phyloP scores from a whole-genome alignment of 2,888 invertebrate genomes.

The Slavum lentiscoides region DNA sequence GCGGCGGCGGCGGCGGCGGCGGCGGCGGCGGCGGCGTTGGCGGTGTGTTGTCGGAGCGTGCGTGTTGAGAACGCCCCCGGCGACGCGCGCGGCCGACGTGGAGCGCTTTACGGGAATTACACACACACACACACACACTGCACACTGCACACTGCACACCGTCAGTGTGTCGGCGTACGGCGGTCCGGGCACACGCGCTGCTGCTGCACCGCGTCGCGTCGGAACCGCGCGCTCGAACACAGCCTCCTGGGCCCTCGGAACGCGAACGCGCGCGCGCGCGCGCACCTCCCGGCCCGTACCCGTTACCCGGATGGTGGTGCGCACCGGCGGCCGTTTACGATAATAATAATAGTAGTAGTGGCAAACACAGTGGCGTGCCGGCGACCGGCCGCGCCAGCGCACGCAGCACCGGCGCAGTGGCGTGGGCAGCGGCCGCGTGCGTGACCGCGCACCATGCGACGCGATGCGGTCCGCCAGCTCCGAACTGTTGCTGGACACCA shows the following conservation, averaged over 20 bases:
- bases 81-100: background rate
- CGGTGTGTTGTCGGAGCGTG: slow-evolving; percentile 28
- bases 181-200: slow-evolving; percentile 33
- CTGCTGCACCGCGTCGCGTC: background rate
- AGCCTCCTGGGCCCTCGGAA: background rate
- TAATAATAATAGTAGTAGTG: no score
- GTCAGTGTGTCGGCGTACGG: slow-evolving; percentile 48
- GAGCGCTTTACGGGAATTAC: slow-evolving; percentile 38
- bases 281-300: no score
- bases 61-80: slow-evolving; percentile 27
- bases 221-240: background rate
- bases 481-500: slow-evolving; percentile 77
- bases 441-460: slow-evolving; percentile 56
- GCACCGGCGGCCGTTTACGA: background rate
- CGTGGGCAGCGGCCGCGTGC: slow-evolving; percentile 27
- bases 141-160: slow-evolving; percentile 13
- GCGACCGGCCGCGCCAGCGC: background rate
- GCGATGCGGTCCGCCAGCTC: slow-evolving; percentile 72
- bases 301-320: no score
- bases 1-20: background rate
- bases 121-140: slow-evolving; percentile 11
- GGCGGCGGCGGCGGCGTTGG: background rate
- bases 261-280: no score
- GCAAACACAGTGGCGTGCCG: no score
- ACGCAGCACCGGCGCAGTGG: background rate